Base-by-base conservation (phyloP, 2,888 invertebrate species). In the Pollenia labialis region DNA sequence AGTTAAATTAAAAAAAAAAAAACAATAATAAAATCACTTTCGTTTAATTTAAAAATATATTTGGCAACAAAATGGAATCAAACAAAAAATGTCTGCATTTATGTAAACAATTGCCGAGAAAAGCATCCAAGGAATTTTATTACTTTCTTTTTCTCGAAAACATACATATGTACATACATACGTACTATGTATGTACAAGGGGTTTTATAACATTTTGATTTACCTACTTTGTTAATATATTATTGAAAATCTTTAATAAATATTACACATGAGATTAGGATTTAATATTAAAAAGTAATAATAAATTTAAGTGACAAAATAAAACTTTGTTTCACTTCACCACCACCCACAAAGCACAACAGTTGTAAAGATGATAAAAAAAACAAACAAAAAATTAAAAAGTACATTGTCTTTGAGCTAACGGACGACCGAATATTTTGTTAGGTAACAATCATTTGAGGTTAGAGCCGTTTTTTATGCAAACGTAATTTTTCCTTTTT, bases 361-460 rank as follows among this genome's bases (percentile, higher is more conserved):
- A 54, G n/a, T 54, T 54, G 52, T 32, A 4, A 11, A 7, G 56
- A 76, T 76, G 14, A 71, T 71, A 23, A 23, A 23, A 23, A 23
- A 23, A 23, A 23, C 1, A 42, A 56, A 12, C 58, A 66, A n/a
- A n/a, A 62, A 56, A 58, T 42, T 23, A 62, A 69, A 69, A 71
- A 58, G 50, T 46, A 44, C 54, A 81, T 60, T 72, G 58, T 68
- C 58, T 79, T 79, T 52, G 77, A 12, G 62, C n/a, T 40, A 72
- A 46, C 11, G 58, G 58, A 69, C 60, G 40, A 46, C 52, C 58
- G 75, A 76, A 58, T 62, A 84, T 80, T 74, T 88, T 88, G 90
- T 92, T 92, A 91, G 92, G 88, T 92, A 92, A 91, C 91, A 91
- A 85, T 88, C 87, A 66, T 88, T 92, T 92, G 91, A 92, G 91